phyloP scores from a whole-genome alignment of 2,113 vertebrate species.

The Anseranas semipalmata region DNA sequence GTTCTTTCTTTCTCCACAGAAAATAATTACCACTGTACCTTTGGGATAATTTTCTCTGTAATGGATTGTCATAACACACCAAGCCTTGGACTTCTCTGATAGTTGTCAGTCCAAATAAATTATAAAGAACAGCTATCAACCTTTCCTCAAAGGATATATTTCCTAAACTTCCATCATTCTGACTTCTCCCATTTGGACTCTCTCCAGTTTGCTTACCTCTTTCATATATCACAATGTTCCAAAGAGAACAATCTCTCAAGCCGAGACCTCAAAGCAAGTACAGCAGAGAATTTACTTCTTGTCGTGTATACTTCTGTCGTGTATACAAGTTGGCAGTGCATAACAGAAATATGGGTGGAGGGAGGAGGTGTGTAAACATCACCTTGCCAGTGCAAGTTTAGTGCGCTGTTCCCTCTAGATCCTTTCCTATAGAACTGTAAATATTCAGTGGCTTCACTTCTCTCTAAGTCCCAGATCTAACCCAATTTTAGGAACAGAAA shows the following conservation, averaged over 20 bases:
- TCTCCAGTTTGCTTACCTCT: neutral
- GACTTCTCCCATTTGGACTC: neutral
- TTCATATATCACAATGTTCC: neutral
- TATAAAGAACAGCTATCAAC: neutral
- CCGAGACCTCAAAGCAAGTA: neutral
- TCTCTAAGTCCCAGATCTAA: neutral
- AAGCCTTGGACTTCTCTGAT: neutral
- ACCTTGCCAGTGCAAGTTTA: neutral
- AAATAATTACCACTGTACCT: neutral
- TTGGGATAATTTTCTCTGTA: neutral
- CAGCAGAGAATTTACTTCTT: neutral
- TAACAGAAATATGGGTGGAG: neutral
- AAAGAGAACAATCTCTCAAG: neutral
- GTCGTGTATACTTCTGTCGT: too few species aligned
- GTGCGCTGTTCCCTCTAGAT: neutral
- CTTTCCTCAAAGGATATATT: fast-evolving
- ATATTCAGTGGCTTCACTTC: neutral
- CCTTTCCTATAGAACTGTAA: neutral
- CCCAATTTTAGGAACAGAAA: neutral
- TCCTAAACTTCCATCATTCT: neutral
- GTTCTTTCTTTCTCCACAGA: neutral
- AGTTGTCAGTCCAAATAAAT: neutral
- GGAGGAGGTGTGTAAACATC: fast-evolving
- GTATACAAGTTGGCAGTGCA: neutral
- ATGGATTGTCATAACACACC: neutral